Base-by-base conservation (phyloP, 2,888 invertebrate species). In the Atherix ibis region DNA sequence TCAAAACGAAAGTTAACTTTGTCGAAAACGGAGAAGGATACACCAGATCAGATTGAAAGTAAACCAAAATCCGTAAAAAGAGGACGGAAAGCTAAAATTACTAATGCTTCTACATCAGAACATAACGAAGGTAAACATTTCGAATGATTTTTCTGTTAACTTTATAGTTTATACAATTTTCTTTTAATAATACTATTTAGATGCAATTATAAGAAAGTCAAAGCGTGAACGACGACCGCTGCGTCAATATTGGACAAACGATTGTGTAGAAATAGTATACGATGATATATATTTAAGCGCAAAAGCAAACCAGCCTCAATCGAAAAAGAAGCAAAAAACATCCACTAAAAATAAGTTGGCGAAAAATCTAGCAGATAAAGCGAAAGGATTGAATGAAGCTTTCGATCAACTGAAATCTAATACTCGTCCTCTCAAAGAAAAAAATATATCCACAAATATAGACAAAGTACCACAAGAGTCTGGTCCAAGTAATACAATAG, bases 231-330 rank as follows among this genome's bases (percentile, higher is more conserved):
- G 10, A 24, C 26, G 18, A 9, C 5, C 27, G 12, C 38, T 33
- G 12, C 13, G 17, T 5, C 31, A 18, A 10, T 39, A 39, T 24
- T 39, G 39, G 35, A 31, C 31, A 5, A 27, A 5, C 15, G 4
- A 25, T 15, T 28, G 6, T 5, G 15, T 5, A 12, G 5, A 27
- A 25, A 4, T 12, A n/a, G 8, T 25, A 25, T 6, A 25, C 4
- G 13, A 25, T 12, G 26, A 4, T 4, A 25, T 5, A n/a, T 12
- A 25, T 4, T 15, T 15, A 5, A 12, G 28, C 12, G 3, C 13
- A 28, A 13, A 12, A 16, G 16, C 13, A 3, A 27, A n/a, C n/a
- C n/a, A n/a, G n/a, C n/a, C n/a, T n/a, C n/a, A 25, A 12, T 4
- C 26, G 12, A 16, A 29, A 10, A 29, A 29, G 14, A 15, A 29